Base-by-base conservation (phyloP, 1,140 invertebrate species). In the Lasioglossum baleicum region DNA sequence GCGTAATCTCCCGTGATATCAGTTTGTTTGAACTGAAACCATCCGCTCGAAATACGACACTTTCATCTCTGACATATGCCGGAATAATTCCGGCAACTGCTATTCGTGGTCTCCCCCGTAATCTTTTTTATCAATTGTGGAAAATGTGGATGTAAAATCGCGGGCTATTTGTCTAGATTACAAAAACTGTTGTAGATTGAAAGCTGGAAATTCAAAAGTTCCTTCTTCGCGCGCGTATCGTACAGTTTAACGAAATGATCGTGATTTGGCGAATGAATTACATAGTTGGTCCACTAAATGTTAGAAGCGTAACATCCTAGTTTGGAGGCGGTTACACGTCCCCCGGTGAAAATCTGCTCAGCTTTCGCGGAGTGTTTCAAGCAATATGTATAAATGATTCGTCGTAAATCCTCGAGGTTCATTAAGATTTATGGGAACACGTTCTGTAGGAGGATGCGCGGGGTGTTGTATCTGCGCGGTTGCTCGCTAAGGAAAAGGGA, bases 391-490 rank as follows among this genome's bases (percentile, higher is more conserved):
- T 65, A 58, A 79, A 79, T 73, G 76, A 73, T 73, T 26, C 69
- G 61, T 26, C 69, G 61, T 73, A 79, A 79, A 79, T 79, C 69
- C 61, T 73, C 56, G 13, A 48, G 22, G 70, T 73, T 79, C 76
- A 58, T 79, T 73, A 60, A 68, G 72, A 75, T 75, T 75, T 75
- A 80, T 80, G 63, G 10, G 35, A 44, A 74, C 69, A 20, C 58
- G 76, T 73, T 82, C 69, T 22, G 69, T 56, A 56, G 53, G 70
- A 67, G 67, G 35, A 68, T 7, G 48, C 66, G 17, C 4, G 7
- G 8, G n/a, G n/a, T 2, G 17, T 58, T 53, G 69, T 22, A 20
- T 48, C 13, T 1, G 66, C 3, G 17, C 8, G 17, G n/a, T 7
- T 7, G 15, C 20, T 8, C 26, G n/a, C 0, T 11, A 22, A 44